Percentiles rank a stretch among this genome's conserved stretches.
These are phyloP conservation scores for Megalurothrips usitatus DNA, from an alignment of 2,888 invertebrate genomes.

Conservation along the genomic window DNA sequence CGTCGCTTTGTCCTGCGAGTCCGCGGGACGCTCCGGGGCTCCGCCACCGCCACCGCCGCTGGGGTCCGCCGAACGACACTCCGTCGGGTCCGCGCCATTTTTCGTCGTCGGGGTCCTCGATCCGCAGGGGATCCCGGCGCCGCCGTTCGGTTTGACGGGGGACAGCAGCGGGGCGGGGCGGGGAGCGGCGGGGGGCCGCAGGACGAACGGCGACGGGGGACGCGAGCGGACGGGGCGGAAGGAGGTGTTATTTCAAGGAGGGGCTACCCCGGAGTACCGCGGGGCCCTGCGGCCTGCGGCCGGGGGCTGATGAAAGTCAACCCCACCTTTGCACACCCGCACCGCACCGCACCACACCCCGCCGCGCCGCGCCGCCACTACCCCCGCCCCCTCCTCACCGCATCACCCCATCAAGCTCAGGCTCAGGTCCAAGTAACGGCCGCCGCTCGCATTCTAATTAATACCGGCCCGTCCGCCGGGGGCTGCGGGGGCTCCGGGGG, in stretches of 20 bases:
- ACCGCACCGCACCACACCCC: neutral
- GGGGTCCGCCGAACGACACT: neutral
- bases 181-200: neutral
- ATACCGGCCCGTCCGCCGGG: constrained; percentile 8
- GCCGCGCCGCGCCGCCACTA: neutral
- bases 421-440: constrained; percentile 23
- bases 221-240: neutral
- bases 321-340: neutral
- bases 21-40: no score
- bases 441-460: constrained; percentile 26
- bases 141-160: neutral
- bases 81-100: neutral
- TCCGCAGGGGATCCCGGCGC: neutral
- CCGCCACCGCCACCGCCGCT: no score
- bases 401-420: constrained; percentile 24
- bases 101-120: neutral
- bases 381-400: neutral
- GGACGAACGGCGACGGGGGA: neutral
- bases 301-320: neutral
- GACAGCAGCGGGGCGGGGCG: neutral
- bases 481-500: neutral
- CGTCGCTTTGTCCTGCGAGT: neutral
- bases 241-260: no score
- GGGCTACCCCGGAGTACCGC: no score
- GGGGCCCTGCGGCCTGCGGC: no score